A percentile compares a stretch with the other conserved stretches of the same genome.
Evolutionary conservation across 2,113 vertebrate genomes (phyloP).

Genomic region (Atrichornis clamosus): DNA sequence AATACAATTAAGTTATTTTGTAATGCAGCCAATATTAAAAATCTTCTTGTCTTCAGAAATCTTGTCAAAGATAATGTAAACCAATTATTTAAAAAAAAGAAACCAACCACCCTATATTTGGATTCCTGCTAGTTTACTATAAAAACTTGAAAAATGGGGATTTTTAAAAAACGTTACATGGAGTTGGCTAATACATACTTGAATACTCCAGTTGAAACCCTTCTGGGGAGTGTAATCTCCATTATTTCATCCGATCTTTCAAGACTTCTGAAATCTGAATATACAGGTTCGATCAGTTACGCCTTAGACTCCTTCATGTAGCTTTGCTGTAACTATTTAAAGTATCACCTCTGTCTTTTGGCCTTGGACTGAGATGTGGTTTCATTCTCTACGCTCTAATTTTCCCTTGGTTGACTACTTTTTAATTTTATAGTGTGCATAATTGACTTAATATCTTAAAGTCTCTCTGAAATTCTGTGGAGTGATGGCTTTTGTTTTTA

Average conservation of each 20-base stretch:
- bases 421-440: not conserved
- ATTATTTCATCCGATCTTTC: not conserved
- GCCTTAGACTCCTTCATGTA: not conserved
- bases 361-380: not conserved
- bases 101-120: rapidly evolving
- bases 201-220: not conserved
- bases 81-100: not conserved
- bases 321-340: not conserved
- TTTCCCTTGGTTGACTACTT: not conserved
- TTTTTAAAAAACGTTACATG: not conserved
- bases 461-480: not conserved
- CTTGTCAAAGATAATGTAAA: not conserved
- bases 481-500: not conserved
- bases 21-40: not conserved
- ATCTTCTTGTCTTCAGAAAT: not conserved
- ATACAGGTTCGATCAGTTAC: not conserved
- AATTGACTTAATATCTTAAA: not conserved
- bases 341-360: not conserved
- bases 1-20: not conserved
- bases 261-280: not conserved
- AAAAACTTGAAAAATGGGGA: not conserved
- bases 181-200: not conserved
- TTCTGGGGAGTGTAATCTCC: not conserved
- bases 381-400: not conserved
- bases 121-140: not conserved